Percentiles rank a stretch among this genome's conserved stretches.
Evolutionary conservation across 1,140 invertebrate species (phyloP).

Genomic region (Zaprionus lachaisei): DNA sequence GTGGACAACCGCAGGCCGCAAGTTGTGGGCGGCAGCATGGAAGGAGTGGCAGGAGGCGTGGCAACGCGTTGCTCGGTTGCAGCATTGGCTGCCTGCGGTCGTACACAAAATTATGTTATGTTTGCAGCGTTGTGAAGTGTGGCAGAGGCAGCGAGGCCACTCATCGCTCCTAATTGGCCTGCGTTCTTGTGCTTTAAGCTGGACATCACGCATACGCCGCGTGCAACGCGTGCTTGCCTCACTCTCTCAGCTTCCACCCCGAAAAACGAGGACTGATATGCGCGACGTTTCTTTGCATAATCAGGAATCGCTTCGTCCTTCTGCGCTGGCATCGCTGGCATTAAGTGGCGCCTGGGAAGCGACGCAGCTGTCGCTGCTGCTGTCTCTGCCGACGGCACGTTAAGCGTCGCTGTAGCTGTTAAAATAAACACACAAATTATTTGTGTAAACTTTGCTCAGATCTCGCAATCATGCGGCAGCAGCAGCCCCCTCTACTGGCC

Average conservation of each 20-base stretch:
- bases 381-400: slow-evolving; percentile 37
- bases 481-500: too few relatives aligned
- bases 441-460: slow-evolving; percentile 76
- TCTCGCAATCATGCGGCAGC: slow-evolving; percentile 35
- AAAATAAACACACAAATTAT: slow-evolving; percentile 83
- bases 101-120: slow-evolving; percentile 63
- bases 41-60: slow-evolving; percentile 20
- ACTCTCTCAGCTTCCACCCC: neutral
- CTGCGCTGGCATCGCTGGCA: slow-evolving; percentile 26
- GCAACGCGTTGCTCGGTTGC: slow-evolving; percentile 28
- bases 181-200: slow-evolving; percentile 61
- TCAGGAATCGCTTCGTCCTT: slow-evolving; percentile 40
- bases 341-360: slow-evolving; percentile 76
- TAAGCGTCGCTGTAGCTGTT: slow-evolving; percentile 63
- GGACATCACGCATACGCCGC: slow-evolving; percentile 63
- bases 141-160: slow-evolving; percentile 16
- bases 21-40: slow-evolving; percentile 34
- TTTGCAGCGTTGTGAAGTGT: neutral
- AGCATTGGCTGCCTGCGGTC: slow-evolving; percentile 59
- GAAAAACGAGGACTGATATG: slow-evolving; percentile 40
- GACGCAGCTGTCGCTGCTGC: slow-evolving; percentile 50
- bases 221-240: slow-evolving; percentile 33
- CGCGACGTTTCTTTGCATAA: slow-evolving; percentile 76
- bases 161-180: slow-evolving; percentile 59
- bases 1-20: slow-evolving; percentile 48